Base-by-base conservation (phyloP, 1,140 invertebrate species). In the Drosophila repleta region DNA sequence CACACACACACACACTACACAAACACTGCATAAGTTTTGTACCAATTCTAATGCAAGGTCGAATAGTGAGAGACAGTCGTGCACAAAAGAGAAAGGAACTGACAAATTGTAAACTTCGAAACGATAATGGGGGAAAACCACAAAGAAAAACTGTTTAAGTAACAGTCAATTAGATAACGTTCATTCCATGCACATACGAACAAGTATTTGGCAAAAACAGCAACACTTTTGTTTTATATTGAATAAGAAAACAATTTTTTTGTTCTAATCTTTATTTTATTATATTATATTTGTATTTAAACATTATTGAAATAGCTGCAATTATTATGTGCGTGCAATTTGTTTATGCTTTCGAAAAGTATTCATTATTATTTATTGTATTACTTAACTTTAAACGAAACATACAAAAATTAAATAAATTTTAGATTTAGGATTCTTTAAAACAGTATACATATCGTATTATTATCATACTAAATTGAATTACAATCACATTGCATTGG, bases 271-370 rank as follows among this genome's bases (percentile, higher is more conserved):
- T 35, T 43, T 55, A 76, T 62, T 81, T 52, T 55, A 56, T 63
- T 71, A 48, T 62, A 35, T 62, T 45, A 71, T 64, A 52, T 79
- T 70, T 46, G 13, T 60, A 62, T 72, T 73, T 64, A 67, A 43
- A 8, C 64, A 64, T 72, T 79, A 79, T 74, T 76, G 60, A 76
- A 71, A 58, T 78, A 77, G 65, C 75, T 84, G 77, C 81, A 85
- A 85, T 74, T 85, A 78, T 85, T 85, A 88, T 48, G 45, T 83
- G 79, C 46, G 83, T 88, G 83, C 83, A 88, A 88, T 88, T 76
- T 88, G 70, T 88, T 88, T 83, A 84, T 88, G 83, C 83, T 88
- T 88, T 88, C 76, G 51, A 88, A 88, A 88, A 88, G 83, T 88
- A 88, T 88, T 83, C 74, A 88, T 89, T 79, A 82, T 71, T 83